Evolutionary conservation across 2,888 invertebrate genomes (phyloP), one percentile per base, ranked within the genome.

Genomic region (Osedax frankpressi): DNA sequence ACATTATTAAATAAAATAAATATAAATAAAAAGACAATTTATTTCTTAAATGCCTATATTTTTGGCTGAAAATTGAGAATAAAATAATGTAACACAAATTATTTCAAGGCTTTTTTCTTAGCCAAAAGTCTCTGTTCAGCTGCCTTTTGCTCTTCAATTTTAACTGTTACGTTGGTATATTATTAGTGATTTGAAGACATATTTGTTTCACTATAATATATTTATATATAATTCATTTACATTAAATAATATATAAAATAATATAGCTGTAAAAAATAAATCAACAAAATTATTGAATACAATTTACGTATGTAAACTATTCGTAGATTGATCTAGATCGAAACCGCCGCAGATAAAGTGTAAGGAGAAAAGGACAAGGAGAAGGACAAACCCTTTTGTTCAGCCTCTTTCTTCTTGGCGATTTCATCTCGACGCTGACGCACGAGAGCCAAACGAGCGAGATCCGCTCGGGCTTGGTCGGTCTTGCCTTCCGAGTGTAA

Each of bases 401-500:
- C 95, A 3, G 89, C 89, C 81, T 94, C 95, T 70, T 93, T 88
- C 81, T 91, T 89, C 80, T 91, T 91, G n/a, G 93, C 93, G 0
- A 94, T 94, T 79, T 96, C 95, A 81, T 94, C 95, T 24, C 96
- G 87, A 85, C 96, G 94, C 83, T 95, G 93, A 75, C 91, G 89
- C 79, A 97, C 93, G 79, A 96, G 90, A 1, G 95, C 95, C 79
- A 97, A 87, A 73, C 96, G 87, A 2, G 95, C 96, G 70, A 97
- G 86, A 86, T 97, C 97, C 0, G 94, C 92, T 73, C 93, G 88
- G 0, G 96, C 96, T 82, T 96, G 94, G 28, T 93, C 94, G 0
- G 96, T 97, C 85, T 94, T 94, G 63, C 96, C 96, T 78, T 92
- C 92, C 0, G 93, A 92, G 81, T 96, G 96, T 65, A 95, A 86